A percentile compares a stretch with the other conserved stretches of the same genome.
These are phyloP conservation scores for Drosophila ezoana DNA, from an alignment of 2,888 invertebrate genomes.

Conservation along the genomic window DNA sequence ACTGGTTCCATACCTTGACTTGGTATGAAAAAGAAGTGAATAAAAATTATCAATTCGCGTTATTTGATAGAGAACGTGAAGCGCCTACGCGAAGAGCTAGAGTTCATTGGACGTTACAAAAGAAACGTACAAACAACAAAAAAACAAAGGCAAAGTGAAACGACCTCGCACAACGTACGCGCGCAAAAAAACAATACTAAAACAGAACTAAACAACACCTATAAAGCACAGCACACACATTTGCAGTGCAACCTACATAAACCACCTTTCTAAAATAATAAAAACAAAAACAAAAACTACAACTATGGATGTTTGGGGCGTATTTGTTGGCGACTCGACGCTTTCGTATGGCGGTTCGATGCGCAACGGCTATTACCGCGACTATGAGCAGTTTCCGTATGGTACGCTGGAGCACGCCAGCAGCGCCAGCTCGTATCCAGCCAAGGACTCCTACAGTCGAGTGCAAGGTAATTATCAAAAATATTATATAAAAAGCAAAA, in stretches of 20 bases:
- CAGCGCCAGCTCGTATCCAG: constrained; percentile 65
- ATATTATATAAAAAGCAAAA: background rate
- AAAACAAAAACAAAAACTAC: constrained; percentile 9
- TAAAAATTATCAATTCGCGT: constrained; percentile 32
- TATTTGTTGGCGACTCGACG: constrained; percentile 86
- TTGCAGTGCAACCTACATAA: constrained; percentile 35
- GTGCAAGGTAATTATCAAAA: constrained; percentile 82
- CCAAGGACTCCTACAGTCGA: constrained; percentile 83
- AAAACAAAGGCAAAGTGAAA: constrained; percentile 67
- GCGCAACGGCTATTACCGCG: constrained; percentile 85
- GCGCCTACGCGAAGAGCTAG: constrained; percentile 44
- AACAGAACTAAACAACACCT: constrained; percentile 31
- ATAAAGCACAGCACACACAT: constrained; percentile 19
- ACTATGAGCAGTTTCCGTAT: constrained; percentile 86
- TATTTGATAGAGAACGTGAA: constrained; percentile 43
- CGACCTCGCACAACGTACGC: constrained; percentile 73
- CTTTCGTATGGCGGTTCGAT: constrained; percentile 86
- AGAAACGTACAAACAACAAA: constrained; percentile 37
- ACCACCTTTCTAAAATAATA: constrained; percentile 33
- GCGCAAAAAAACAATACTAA: constrained; percentile 49
- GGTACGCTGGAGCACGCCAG: constrained; percentile 81
- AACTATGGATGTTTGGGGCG: constrained; percentile 86
- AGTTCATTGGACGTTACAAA: constrained; percentile 71
- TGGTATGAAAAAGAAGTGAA: constrained; percentile 44
- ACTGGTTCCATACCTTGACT: constrained; percentile 58